Percentiles rank a stretch among this genome's conserved stretches.
Evolutionary conservation across 2,797 vertebrate species (phyloP).

Genomic region (Moxostoma hubbsi): DNA sequence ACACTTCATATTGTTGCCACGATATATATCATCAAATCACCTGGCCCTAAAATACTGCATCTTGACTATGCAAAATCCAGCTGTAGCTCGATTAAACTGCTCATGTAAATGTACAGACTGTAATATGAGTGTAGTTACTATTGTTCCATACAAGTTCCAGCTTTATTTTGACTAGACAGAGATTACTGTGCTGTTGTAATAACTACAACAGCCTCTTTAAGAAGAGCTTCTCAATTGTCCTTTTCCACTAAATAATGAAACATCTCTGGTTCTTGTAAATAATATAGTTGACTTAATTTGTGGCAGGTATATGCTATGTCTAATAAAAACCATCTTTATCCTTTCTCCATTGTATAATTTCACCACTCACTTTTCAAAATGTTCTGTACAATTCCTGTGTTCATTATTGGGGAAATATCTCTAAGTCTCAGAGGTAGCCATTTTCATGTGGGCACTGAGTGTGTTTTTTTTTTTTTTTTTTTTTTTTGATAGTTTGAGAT

Average conservation of each 20-base stretch:
- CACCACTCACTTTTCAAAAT: not conserved
- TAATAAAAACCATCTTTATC: not conserved
- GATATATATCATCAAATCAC: too few relatives aligned
- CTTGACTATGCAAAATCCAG: too few relatives aligned
- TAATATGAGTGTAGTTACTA: not conserved
- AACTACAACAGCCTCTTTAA: conserved; percentile 4
- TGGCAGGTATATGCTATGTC: not conserved
- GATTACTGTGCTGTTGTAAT: conserved; percentile 13
- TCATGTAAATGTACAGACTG: not conserved
- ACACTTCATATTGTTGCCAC: too few relatives aligned
- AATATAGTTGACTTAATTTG: conserved; percentile 51
- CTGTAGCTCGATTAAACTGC: too few relatives aligned
- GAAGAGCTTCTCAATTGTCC: conserved; percentile 30
- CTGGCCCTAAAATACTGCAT: too few relatives aligned
- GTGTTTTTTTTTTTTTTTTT: too few relatives aligned
- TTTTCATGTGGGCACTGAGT: not conserved
- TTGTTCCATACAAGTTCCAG: not conserved
- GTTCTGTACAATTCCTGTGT: not conserved
- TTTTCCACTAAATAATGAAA: conserved; percentile 61
- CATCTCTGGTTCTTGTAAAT: conserved; percentile 44
- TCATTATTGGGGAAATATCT: not conserved
- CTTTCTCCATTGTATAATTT: not conserved
- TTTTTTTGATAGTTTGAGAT: conserved; percentile 1
- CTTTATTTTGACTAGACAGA: conserved; percentile 29
- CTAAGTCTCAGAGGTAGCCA: conserved; percentile 4